These are phyloP conservation scores for Hirtodrosophila cameraria DNA, from an alignment of 2,888 invertebrate species.

Conservation along the genomic window DNA sequence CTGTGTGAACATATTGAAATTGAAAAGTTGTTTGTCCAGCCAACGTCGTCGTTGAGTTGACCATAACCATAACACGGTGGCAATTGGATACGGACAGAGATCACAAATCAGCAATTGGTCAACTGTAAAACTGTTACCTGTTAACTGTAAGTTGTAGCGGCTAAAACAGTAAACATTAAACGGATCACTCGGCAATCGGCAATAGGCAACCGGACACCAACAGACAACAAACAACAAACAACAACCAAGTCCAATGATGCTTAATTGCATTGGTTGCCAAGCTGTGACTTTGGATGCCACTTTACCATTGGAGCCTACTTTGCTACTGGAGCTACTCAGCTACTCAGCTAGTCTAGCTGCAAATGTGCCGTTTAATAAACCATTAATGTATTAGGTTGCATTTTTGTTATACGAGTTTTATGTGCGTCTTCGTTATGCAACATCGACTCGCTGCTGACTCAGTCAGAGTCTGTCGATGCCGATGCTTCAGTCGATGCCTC, in stretches of 20 bases:
- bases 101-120: constrained; percentile 56
- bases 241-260: constrained; percentile 37
- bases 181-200: constrained; percentile 38
- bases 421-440: constrained; percentile 66
- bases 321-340: no score
- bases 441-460: constrained; percentile 31
- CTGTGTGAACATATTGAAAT: constrained; percentile 73
- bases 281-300: constrained; percentile 23
- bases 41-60: constrained; percentile 59
- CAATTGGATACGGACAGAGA: constrained; percentile 55
- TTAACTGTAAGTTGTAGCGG: constrained; percentile 30
- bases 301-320: no score
- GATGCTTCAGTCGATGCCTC: no score
- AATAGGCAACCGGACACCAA: constrained; percentile 69
- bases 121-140: constrained; percentile 26
- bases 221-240: background rate
- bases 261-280: constrained; percentile 64
- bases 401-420: constrained; percentile 41
- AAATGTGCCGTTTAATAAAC: constrained; percentile 63
- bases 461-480: no score
- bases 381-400: constrained; percentile 64
- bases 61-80: constrained; percentile 78
- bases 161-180: constrained; percentile 19
- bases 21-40: constrained; percentile 77
- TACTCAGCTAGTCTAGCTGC: constrained; percentile 38